Conservation (phyloP, 2,888 invertebrate species). For the Sesia bembeciformis region DNA sequence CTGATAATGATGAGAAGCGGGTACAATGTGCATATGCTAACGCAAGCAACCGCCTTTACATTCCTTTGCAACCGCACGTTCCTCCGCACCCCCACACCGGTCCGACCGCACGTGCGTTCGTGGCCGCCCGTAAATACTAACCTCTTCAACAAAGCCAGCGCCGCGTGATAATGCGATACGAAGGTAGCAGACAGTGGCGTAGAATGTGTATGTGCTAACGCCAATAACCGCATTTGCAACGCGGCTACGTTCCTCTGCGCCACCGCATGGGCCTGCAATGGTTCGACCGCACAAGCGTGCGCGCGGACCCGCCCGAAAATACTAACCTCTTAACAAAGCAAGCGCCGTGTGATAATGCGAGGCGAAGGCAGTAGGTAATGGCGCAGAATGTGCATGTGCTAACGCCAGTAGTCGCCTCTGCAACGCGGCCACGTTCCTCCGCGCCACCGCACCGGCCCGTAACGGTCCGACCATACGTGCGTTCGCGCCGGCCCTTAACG, state of each 20-base stretch:
- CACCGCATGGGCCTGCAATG: slow-evolving; percentile 17
- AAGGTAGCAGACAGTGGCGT: slow-evolving; percentile 53
- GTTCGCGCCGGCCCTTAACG: slow-evolving; percentile 24
- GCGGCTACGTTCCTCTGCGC: slow-evolving; percentile 56
- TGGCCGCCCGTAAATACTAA: slow-evolving; percentile 10
- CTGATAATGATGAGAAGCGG: slow-evolving; percentile 48
- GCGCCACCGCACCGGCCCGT: slow-evolving; percentile 26
- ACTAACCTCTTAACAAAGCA: slow-evolving; percentile 49
- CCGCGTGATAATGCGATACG: slow-evolving; percentile 47
- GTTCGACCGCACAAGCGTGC: too few relatives aligned
- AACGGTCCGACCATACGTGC: slow-evolving; percentile 30
- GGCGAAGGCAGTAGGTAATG: slow-evolving; percentile 52
- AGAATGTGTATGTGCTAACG: slow-evolving; percentile 47
- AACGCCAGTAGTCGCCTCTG: slow-evolving; percentile 50
- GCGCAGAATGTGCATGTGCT: slow-evolving; percentile 45
- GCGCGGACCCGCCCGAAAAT: slow-evolving; percentile 9
- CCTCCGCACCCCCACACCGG: slow-evolving; percentile 36
- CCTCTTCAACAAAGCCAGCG: slow-evolving; percentile 55
- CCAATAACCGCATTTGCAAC: slow-evolving; percentile 50
- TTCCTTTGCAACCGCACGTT: slow-evolving; percentile 55
- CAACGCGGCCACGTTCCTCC: slow-evolving; percentile 55
- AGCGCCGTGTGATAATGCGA: slow-evolving; percentile 53
- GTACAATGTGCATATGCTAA: slow-evolving; percentile 47
- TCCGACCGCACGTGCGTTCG: too few relatives aligned
- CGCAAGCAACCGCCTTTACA: slow-evolving; percentile 53